A percentile compares a stretch with the other conserved stretches of the same genome.
Conservation (phyloP, 2,113 vertebrate species). For the Poecilia latipinna region DNA sequence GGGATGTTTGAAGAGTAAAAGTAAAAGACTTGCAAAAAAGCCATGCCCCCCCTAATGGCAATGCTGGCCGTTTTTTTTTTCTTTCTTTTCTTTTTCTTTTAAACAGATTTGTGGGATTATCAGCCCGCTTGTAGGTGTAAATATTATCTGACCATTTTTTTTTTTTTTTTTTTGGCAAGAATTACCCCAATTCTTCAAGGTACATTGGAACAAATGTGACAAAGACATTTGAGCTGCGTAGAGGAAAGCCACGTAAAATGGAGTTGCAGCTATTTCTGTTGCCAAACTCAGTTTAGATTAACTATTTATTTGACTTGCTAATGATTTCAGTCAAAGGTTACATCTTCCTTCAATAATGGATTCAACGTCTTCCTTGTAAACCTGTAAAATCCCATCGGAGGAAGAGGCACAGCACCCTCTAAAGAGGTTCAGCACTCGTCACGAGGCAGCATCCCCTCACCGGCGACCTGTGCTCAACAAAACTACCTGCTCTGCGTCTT, state of each 20-base stretch:
- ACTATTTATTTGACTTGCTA: no score
- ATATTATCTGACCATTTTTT: no score
- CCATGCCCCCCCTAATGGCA: not conserved
- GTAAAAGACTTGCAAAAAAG: not conserved
- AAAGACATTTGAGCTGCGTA: no score
- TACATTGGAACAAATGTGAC: no score
- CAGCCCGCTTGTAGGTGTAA: no score
- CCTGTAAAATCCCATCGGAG: slow-evolving; percentile 20
- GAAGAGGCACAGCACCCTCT: slow-evolving; percentile 4
- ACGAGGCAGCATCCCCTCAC: slow-evolving; percentile 15
- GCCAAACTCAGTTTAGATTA: no score
- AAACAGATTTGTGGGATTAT: no score
- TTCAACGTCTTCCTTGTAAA: slow-evolving; percentile 2
- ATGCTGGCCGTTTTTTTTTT: not conserved
- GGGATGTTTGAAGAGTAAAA: not conserved
- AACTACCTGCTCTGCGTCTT: slow-evolving; percentile 9
- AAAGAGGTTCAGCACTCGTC: slow-evolving; percentile 20
- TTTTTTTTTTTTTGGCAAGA: no score
- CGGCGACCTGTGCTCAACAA: slow-evolving; percentile 12
- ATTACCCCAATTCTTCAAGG: no score
- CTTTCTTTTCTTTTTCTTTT: not conserved
- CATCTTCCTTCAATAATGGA: not conserved
- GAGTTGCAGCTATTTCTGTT: no score
- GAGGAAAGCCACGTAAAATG: no score
- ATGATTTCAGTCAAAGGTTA: not conserved